These are phyloP conservation scores for Platygyra sinensis DNA, from an alignment of 64 coral and sea anemone genomes.

Conservation along the genomic window DNA sequence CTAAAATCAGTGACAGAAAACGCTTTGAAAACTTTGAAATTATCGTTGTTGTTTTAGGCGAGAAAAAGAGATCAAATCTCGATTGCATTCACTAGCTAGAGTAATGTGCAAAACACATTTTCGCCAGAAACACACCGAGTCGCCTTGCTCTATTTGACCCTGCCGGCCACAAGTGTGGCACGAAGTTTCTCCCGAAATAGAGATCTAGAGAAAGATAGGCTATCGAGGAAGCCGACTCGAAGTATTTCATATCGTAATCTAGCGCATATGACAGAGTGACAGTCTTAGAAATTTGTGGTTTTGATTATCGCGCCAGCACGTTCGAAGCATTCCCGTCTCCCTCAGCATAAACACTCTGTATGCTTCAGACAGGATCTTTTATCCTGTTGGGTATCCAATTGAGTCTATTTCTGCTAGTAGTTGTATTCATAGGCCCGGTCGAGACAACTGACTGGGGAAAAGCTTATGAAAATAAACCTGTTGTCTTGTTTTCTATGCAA, in stretches of 20 bases:
- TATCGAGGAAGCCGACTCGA: background rate
- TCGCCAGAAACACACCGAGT: too few species aligned
- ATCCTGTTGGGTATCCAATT: too few species aligned
- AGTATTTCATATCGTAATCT: background rate
- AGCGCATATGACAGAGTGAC: background rate
- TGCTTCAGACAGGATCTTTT: too few species aligned
- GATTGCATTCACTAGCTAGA: background rate
- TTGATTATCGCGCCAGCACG: background rate
- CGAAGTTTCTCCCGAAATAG: background rate
- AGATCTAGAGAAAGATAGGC: background rate
- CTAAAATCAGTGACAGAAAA: background rate
- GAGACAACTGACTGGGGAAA: background rate
- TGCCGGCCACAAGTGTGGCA: background rate
- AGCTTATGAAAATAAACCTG: background rate
- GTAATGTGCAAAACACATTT: constrained; percentile 28
- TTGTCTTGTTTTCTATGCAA: background rate
- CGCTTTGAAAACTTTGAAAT: background rate
- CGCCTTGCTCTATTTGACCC: background rate
- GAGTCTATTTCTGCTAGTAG: too few species aligned
- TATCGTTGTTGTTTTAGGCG: constrained; percentile 20
- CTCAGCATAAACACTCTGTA: too few species aligned
- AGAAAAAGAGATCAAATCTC: constrained; percentile 9
- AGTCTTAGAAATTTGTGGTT: background rate
- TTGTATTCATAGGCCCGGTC: too few species aligned
- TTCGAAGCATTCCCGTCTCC: background rate